phyloP scores from a whole-genome alignment of 2,113 vertebrate species.

The Forbesichthys papilliferus region DNA sequence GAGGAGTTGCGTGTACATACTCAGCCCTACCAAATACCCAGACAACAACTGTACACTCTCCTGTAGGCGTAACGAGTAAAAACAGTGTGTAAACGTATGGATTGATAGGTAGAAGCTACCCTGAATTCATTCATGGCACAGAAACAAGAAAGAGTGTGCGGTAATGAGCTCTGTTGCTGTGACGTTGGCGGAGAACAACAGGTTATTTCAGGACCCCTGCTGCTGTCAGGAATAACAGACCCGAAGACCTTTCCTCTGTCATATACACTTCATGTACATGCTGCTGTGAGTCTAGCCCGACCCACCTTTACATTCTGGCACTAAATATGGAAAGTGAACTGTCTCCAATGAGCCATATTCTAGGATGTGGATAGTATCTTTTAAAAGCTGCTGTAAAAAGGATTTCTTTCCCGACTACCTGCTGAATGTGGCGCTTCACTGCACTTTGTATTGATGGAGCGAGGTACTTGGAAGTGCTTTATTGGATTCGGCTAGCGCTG shows the following conservation, averaged over 20 bases:
- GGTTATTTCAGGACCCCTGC: conserved; percentile 32
- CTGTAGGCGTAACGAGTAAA: conserved; percentile 3
- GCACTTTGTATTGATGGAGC: background rate
- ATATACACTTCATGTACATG: background rate
- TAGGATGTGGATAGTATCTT: background rate
- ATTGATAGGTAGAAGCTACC: background rate
- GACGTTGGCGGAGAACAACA: conserved; percentile 17
- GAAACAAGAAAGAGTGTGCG: conserved; percentile 10
- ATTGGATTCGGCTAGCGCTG: conserved; percentile 8
- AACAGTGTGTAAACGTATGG: background rate
- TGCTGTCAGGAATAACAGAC: conserved; percentile 27
- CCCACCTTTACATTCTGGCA: background rate
- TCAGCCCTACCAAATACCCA: no score
- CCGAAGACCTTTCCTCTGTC: conserved; percentile 22
- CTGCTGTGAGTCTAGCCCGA: conserved; percentile 4
- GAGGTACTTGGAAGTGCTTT: background rate
- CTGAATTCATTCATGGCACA: background rate
- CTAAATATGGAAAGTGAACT: background rate
- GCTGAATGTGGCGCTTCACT: background rate
- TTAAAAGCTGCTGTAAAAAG: background rate
- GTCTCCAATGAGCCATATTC: background rate
- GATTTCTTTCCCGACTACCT: background rate
- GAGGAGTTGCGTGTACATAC: no score
- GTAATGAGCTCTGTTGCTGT: conserved; percentile 29
- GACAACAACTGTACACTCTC: no score